Conservation (phyloP, 1,140 invertebrate genomes). For the Macrobrachium nipponense region DNA sequence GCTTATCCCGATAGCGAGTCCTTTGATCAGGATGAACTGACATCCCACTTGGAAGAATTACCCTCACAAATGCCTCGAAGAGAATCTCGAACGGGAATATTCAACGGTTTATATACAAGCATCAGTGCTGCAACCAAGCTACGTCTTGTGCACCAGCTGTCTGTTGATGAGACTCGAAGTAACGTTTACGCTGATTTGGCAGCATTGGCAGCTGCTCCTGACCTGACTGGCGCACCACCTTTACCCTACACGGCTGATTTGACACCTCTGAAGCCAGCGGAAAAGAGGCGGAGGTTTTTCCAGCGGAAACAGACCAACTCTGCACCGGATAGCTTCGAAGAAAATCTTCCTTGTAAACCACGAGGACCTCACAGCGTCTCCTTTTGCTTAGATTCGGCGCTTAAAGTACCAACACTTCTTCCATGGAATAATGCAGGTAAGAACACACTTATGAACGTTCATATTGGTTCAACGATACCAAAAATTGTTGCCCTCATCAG, state of each 20-base stretch:
- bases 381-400: conserved; percentile 64
- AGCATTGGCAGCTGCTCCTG: conserved; percentile 47
- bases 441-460: background rate
- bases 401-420: conserved; percentile 64
- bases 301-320: conserved; percentile 70
- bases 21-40: conserved; percentile 63
- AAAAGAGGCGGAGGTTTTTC: conserved; percentile 67
- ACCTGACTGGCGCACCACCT: conserved; percentile 50
- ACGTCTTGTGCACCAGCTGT: conserved; percentile 64
- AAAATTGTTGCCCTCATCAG: too few species aligned
- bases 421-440: conserved; percentile 44
- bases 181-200: conserved; percentile 55
- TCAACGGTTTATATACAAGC: conserved; percentile 64
- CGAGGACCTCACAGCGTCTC: conserved; percentile 46
- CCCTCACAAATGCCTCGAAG: conserved; percentile 62
- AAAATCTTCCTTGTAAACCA: conserved; percentile 40
- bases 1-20: conserved; percentile 42
- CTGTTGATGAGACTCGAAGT: conserved; percentile 64
- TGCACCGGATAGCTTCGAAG: conserved; percentile 70
- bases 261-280: conserved; percentile 63
- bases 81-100: conserved; percentile 62
- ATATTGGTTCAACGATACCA: background rate
- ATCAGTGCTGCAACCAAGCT: conserved; percentile 61
- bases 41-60: conserved; percentile 61
- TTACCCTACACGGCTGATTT: conserved; percentile 50